Evolutionary conservation across 2,888 invertebrate genomes (phyloP), one percentile per base, ranked within the genome.

Genomic region (Clostera curtula): DNA sequence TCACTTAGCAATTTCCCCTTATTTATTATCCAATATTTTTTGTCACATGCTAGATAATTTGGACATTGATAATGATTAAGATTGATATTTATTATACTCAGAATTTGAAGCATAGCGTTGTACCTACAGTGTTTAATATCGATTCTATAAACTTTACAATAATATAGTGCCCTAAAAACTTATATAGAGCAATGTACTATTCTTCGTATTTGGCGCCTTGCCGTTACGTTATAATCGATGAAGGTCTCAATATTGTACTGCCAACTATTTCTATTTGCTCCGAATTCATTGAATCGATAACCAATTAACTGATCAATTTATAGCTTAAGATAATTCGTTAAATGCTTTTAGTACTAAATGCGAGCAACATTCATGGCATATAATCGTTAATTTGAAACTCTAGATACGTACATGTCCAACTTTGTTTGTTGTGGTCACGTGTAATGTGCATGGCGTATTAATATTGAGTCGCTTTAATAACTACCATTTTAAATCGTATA

Each of bases 231-330:
- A 40, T 49, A 38, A 51, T 43, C 49, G 50, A 43, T 60, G 66
- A 69, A 70, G 68, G 67, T 61, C 58, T 60, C 34, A 49, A 50
- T 53, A 54, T 53, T 53, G 41, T 56, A 48, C 47, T 68, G 69
- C 69, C 73, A 73, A 71, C 62, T 66, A 69, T 70, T 69, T 63
- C 46, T 53, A 63, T 56, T 53, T 48, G 31, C 29, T 47, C 40
- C 36, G 49, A 44, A 48, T 34, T 49, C 45, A 42, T 56, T 53
- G 25, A 46, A 53, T 43, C 38, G 53, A 40, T 47, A 59, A 55
- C 36, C 46, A 36, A 58, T 59, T 45, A 22, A 20, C 21, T 39
- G 37, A 39, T 40, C 33, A 44, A 29, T 39, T 43, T 35, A 24
- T 29, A 23, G 30, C 25, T 16, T 20, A 9, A 12, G 13, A n/a